phyloP scores from a whole-genome alignment of 2,797 vertebrate genomes.

The Parauchenoglanis punctatus region DNA sequence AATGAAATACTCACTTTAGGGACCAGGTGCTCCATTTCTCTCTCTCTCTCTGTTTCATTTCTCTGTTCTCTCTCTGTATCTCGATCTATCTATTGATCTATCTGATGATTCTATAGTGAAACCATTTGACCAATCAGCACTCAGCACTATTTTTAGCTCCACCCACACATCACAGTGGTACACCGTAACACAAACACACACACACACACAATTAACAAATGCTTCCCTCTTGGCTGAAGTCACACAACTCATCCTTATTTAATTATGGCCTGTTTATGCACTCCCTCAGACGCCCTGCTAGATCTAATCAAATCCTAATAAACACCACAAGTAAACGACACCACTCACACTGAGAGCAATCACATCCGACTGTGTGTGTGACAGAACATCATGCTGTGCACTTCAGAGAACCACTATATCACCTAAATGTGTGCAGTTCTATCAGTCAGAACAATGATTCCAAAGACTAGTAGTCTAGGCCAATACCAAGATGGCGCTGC shows the following conservation, averaged over 20 bases:
- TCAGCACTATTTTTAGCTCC: neutral
- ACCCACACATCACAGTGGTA: neutral
- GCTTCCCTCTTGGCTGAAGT: neutral
- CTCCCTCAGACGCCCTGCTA: neutral
- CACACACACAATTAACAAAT: conserved; percentile 6
- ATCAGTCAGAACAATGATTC: neutral
- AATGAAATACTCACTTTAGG: conserved; percentile 77
- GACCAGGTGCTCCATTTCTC: conserved; percentile 5
- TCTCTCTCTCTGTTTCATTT: neutral
- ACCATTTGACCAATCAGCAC: neutral
- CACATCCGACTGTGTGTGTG: neutral
- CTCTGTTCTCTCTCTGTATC: neutral
- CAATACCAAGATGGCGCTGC: too few species aligned
- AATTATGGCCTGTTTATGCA: conserved; percentile 10
- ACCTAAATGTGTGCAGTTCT: neutral
- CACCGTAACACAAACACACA: conserved; percentile 8
- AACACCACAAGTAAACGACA: neutral
- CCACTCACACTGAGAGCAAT: neutral
- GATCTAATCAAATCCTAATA: conserved; percentile 38
- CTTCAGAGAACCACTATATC: neutral
- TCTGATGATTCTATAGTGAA: neutral
- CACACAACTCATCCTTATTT: neutral
- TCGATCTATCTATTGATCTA: neutral
- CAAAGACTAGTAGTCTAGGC: too few species aligned
- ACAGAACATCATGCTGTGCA: neutral